Percentiles rank a stretch among this genome's conserved stretches.
Conservation (phyloP, 2,797 vertebrate genomes). For the Pygocentrus nattereri region DNA sequence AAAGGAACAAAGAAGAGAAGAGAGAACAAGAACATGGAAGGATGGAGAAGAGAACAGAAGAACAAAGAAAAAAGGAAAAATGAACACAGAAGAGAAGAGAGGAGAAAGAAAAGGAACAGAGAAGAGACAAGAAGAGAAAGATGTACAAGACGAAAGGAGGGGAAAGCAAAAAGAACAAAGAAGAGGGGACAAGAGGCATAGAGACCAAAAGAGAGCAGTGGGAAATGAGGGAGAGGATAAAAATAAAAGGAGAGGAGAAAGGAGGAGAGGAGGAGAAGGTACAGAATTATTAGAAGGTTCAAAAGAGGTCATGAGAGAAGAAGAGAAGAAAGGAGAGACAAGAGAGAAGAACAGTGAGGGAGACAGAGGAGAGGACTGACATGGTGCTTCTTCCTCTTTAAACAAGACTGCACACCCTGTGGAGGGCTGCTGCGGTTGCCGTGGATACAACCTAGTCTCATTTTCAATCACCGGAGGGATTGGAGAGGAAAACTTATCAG, state of each 20-base stretch:
- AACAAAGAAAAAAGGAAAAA: not conserved
- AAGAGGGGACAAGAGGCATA: not conserved
- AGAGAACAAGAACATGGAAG: not conserved
- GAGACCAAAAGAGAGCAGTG: not conserved
- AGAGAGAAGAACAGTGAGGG: not conserved
- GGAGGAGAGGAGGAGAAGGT: not conserved
- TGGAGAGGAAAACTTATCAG: not conserved
- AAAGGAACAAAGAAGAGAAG: not conserved
- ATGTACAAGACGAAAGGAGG: not conserved
- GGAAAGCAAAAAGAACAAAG: not conserved
- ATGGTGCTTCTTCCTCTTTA: slow-evolving; percentile 14
- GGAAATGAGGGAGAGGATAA: not conserved
- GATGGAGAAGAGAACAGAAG: not conserved
- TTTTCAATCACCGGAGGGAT: slow-evolving; percentile 28
- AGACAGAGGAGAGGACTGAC: slow-evolving; percentile 6
- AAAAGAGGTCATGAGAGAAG: not conserved
- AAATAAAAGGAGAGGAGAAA: not conserved
- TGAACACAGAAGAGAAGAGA: not conserved
- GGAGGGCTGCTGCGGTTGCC: slow-evolving; percentile 35
- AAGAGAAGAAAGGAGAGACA: not conserved
- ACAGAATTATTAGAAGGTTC: no score
- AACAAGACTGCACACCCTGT: not conserved
- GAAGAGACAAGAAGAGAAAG: no score
- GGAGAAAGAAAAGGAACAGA: not conserved
- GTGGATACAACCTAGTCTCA: slow-evolving; percentile 32